These are phyloP conservation scores for Mongoloraphidia duomilia DNA, from an alignment of 2,888 invertebrate genomes.

Conservation along the genomic window DNA sequence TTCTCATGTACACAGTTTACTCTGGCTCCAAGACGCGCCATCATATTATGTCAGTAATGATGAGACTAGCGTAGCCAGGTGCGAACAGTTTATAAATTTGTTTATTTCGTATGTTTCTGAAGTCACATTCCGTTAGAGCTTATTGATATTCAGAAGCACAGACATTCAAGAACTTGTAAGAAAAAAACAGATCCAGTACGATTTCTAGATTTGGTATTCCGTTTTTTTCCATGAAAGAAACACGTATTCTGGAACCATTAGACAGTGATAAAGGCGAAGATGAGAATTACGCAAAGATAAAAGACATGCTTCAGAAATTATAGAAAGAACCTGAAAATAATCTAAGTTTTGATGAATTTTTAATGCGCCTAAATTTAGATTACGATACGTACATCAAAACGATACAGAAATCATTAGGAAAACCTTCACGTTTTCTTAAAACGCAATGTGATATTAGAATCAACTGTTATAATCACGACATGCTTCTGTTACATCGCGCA, in stretches of 20 bases:
- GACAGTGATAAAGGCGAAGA: too few species aligned
- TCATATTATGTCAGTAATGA: conserved; percentile 12
- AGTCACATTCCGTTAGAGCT: conserved; percentile 8
- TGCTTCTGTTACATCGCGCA: conserved; percentile 17
- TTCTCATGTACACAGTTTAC: conserved; percentile 17
- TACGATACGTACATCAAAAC: too few species aligned
- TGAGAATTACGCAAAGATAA: too few species aligned
- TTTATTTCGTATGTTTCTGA: conserved; percentile 13
- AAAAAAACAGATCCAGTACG: conserved; percentile 11
- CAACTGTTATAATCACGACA: conserved; percentile 5
- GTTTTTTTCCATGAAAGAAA: conserved; percentile 13
- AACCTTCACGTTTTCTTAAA: too few species aligned
- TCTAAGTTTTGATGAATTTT: too few species aligned
- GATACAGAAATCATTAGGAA: too few species aligned
- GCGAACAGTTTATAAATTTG: conserved; percentile 6
- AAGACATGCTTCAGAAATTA: too few species aligned
- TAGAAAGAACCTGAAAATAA: too few species aligned
- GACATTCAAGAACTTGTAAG: conserved; percentile 12
- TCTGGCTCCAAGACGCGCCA: conserved; percentile 18
- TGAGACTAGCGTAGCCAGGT: conserved; percentile 5
- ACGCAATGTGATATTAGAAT: too few species aligned
- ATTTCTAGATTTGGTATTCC: conserved; percentile 14
- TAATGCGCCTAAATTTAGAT: too few species aligned
- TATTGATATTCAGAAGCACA: conserved; percentile 12
- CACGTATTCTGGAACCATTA: not conserved